Percentiles rank a stretch among this genome's conserved stretches.
Conservation (phyloP, 2,113 vertebrate species). For the Notechis scutatus region DNA sequence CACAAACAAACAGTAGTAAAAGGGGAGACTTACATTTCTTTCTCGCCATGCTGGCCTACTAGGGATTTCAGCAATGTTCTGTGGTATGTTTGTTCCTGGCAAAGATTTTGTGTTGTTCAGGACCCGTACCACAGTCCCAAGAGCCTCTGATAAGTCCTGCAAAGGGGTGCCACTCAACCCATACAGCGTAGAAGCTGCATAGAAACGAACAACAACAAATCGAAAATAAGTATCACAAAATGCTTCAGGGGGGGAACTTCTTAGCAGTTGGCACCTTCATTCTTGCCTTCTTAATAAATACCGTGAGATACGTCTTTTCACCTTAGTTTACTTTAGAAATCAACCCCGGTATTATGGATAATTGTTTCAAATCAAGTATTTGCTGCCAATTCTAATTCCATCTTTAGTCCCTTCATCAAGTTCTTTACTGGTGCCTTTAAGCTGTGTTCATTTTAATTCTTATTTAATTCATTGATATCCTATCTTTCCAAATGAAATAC, state of each 20-base stretch:
- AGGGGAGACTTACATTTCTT: slow-evolving; percentile 8
- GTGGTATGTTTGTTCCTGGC: not conserved
- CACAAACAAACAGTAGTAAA: not conserved
- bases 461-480: not conserved
- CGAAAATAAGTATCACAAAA: not conserved
- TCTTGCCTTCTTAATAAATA: not conserved
- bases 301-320: not conserved
- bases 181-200: slow-evolving; percentile 17
- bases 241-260: too few relatives aligned
- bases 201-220: not conserved
- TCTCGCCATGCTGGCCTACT: slow-evolving; percentile 7
- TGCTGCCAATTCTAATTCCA: not conserved
- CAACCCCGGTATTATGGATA: not conserved
- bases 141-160: slow-evolving; percentile 21
- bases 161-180: slow-evolving; percentile 10
- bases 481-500: not conserved
- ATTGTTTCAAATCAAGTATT: not conserved
- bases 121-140: slow-evolving; percentile 12
- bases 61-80: slow-evolving; percentile 6
- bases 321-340: not conserved
- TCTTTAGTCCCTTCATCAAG: not conserved
- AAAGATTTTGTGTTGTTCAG: not conserved
- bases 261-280: not conserved
- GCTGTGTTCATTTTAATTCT: not conserved
- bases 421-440: not conserved